Conservation (phyloP, 2,797 vertebrate genomes). For the Crocodylus rhombifer region DNA sequence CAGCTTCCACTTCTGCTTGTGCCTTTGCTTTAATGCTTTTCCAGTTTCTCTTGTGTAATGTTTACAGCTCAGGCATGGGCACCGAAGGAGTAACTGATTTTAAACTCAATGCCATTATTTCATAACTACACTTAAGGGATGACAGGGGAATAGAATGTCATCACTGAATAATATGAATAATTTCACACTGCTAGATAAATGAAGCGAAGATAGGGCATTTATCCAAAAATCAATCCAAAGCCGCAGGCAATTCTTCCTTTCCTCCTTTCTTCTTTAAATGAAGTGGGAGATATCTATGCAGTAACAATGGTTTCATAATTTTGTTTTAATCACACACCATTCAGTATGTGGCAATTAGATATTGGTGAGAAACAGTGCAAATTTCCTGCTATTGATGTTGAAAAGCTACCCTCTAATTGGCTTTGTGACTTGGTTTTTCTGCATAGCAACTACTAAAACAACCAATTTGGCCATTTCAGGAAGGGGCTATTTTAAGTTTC, state of each 20-base stretch:
- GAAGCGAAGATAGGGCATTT: slow-evolving; percentile 46
- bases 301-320: slow-evolving; percentile 1
- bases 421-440: background rate
- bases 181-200: slow-evolving; percentile 46
- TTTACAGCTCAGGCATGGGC: slow-evolving; percentile 17
- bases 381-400: background rate
- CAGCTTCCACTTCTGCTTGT: background rate
- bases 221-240: slow-evolving; percentile 62
- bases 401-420: background rate
- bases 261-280: slow-evolving; percentile 24
- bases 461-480: background rate
- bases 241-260: slow-evolving; percentile 14
- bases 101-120: slow-evolving; percentile 2
- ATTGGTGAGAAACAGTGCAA: background rate
- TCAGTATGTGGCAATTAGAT: background rate
- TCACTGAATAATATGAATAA: slow-evolving; percentile 51
- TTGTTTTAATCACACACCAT: slow-evolving; percentile 9
- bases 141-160: slow-evolving; percentile 9
- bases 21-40: slow-evolving; percentile 14
- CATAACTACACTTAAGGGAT: slow-evolving; percentile 27
- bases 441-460: background rate
- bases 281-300: slow-evolving; percentile 8
- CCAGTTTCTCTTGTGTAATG: slow-evolving; percentile 8
- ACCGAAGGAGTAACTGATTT: slow-evolving; percentile 15
- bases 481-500: background rate